Percentiles rank a stretch among this genome's conserved stretches.
Evolutionary conservation across 2,888 invertebrate species (phyloP).

Genomic region (Cantharis flavilabris): DNA sequence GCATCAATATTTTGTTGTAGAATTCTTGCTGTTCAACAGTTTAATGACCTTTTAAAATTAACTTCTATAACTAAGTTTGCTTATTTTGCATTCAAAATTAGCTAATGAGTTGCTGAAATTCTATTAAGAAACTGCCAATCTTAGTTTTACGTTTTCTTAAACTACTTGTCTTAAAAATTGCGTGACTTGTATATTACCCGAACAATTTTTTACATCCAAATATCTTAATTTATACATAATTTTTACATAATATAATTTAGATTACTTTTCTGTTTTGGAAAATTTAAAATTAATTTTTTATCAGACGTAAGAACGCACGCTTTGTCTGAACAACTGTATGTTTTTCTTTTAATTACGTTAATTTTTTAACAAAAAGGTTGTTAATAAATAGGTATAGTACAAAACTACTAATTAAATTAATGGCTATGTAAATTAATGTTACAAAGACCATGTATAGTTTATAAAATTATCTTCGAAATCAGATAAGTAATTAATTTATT

Average conservation of each 20-base stretch:
- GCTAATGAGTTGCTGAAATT: slow-evolving; percentile 13
- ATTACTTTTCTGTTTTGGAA: background rate
- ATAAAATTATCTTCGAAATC: background rate
- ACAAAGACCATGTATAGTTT: background rate
- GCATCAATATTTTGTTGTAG: background rate
- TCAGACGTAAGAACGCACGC: background rate
- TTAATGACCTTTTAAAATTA: slow-evolving; percentile 11
- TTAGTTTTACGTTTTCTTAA: slow-evolving; percentile 5
- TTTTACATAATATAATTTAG: background rate
- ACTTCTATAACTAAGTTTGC: slow-evolving; percentile 12
- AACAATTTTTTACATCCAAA: background rate
- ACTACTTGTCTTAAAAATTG: slow-evolving; percentile 5
- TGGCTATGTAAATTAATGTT: background rate
- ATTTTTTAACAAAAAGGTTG: background rate
- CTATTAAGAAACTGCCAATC: slow-evolving; percentile 19
- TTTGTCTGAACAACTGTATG: background rate
- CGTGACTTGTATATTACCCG: background rate
- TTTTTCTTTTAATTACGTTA: background rate
- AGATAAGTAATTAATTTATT: background rate
- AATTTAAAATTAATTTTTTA: background rate
- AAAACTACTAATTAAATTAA: background rate
- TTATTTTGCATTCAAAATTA: slow-evolving; percentile 18
- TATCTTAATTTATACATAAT: background rate
- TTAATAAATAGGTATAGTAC: background rate
- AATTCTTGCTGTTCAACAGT: background rate